These are phyloP conservation scores for Tachuris rubrigastra DNA, from an alignment of 2,113 vertebrate species.

Conservation along the genomic window DNA sequence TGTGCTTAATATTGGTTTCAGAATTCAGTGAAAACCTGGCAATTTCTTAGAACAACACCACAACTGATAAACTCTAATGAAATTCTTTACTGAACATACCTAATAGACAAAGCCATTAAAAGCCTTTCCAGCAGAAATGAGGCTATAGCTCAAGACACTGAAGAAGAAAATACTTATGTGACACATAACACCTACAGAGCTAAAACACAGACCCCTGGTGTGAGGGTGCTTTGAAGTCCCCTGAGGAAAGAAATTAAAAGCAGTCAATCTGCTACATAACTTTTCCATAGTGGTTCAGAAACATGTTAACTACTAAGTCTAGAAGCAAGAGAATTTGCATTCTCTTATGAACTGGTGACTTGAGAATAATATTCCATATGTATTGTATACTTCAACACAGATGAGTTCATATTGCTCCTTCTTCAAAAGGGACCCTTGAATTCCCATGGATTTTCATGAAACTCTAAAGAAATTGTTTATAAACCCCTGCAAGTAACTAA, in stretches of 20 bases:
- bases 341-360: background rate
- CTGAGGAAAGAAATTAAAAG: background rate
- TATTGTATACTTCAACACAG: background rate
- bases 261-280: background rate
- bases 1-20: background rate
- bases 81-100: background rate
- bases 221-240: background rate
- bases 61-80: background rate
- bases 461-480: background rate
- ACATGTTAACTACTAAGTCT: background rate
- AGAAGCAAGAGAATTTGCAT: background rate
- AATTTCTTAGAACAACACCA: background rate
- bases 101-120: background rate
- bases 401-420: background rate
- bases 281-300: background rate
- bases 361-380: background rate
- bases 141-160: background rate
- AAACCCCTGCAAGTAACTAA: background rate
- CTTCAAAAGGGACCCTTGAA: background rate
- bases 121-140: background rate
- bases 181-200: background rate
- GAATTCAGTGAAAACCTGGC: background rate
- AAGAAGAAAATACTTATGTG: background rate
- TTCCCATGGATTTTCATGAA: background rate
- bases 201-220: background rate